These are phyloP conservation scores for Strix occidentalis DNA, from an alignment of 2,797 vertebrate genomes.

Conservation along the genomic window DNA sequence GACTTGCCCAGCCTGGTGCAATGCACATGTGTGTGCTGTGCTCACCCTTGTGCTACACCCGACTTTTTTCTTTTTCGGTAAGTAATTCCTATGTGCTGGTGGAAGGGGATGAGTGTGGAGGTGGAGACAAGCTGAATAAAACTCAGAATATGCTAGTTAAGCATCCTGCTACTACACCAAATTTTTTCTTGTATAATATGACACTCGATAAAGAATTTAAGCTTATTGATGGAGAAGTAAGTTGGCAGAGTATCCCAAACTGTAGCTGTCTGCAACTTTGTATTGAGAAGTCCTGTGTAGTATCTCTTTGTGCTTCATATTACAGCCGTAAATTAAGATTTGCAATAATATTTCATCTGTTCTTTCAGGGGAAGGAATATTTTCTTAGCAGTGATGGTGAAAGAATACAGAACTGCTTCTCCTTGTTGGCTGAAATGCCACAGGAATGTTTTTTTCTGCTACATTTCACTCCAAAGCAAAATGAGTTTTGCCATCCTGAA, in stretches of 20 bases:
- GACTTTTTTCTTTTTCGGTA: background rate
- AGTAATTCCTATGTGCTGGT: background rate
- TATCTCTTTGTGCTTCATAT: background rate
- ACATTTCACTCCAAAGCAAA: background rate
- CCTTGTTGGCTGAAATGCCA: background rate
- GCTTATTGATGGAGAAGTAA: background rate
- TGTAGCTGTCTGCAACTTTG: background rate
- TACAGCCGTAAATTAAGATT: background rate
- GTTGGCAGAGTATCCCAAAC: background rate
- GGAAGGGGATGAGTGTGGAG: background rate
- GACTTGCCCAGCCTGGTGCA: background rate
- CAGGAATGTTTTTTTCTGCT: background rate
- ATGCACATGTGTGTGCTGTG: rapidly evolving
- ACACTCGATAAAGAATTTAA: background rate
- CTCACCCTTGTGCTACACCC: background rate
- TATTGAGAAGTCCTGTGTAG: background rate
- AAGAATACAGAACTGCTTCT: background rate
- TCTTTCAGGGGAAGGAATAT: background rate
- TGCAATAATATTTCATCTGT: background rate
- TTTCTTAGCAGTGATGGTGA: background rate
- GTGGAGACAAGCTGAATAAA: background rate
- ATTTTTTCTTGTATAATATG: background rate
- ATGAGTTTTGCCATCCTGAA: background rate
- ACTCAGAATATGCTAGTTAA: background rate
- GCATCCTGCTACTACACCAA: background rate